phyloP scores from a whole-genome alignment of 1,140 invertebrate genomes.

The Sminthurides bifidus region DNA sequence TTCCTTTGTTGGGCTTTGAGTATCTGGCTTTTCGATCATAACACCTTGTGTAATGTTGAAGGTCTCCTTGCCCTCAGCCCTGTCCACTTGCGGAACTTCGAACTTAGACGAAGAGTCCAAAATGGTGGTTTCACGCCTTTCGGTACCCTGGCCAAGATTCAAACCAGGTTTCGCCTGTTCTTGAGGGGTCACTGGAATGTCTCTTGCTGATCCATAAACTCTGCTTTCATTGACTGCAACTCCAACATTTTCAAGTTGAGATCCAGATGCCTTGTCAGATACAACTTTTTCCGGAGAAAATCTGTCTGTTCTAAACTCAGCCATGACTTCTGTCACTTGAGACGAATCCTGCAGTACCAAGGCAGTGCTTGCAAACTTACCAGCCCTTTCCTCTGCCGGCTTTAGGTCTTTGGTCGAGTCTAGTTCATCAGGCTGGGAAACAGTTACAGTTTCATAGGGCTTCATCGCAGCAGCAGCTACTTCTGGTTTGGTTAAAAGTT shows the following conservation, averaged over 20 bases:
- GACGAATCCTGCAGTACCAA: neutral
- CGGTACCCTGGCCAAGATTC: neutral
- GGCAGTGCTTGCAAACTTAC: no score
- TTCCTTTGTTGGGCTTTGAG: neutral
- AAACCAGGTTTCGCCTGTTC: neutral
- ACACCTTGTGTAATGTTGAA: neutral
- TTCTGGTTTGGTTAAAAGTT: neutral
- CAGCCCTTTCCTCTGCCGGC: neutral
- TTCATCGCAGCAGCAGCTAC: neutral
- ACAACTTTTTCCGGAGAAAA: neutral
- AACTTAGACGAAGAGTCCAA: neutral
- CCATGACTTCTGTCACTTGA: neutral
- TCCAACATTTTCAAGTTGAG: neutral
- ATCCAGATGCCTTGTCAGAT: neutral
- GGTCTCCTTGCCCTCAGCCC: neutral
- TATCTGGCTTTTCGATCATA: neutral
- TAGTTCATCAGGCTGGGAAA: neutral
- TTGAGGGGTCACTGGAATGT: neutral
- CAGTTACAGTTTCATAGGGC: neutral
- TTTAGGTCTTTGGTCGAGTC: conserved; percentile 1
- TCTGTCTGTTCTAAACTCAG: neutral
- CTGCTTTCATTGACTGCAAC: neutral
- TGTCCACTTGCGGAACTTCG: neutral
- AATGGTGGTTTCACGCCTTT: neutral
- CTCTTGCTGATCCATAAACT: neutral